Evolutionary conservation across 2,113 vertebrate species (phyloP).

Genomic region (Pristiophorus japonicus): DNA sequence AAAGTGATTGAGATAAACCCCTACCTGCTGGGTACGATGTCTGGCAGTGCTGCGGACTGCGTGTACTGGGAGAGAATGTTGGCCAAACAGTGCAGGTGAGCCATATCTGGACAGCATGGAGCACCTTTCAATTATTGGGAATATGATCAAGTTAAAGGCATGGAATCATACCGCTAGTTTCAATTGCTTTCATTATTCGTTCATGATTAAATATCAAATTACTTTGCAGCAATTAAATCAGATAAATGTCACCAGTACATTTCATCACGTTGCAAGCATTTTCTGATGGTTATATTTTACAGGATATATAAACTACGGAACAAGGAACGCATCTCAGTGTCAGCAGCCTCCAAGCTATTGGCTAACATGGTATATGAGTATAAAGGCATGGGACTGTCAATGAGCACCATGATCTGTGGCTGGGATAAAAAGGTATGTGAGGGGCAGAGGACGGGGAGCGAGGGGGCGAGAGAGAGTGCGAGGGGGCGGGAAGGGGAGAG

Average conservation of each 20-base stretch:
- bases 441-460: not conserved
- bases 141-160: not conserved
- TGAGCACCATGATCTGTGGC: slow-evolving; percentile 31
- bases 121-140: not conserved
- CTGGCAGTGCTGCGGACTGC: slow-evolving; percentile 1
- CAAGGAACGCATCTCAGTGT: slow-evolving; percentile 18
- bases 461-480: too few relatives aligned
- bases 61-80: not conserved
- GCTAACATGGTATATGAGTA: slow-evolving; percentile 23
- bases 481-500: too few relatives aligned
- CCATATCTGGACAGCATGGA: too few relatives aligned
- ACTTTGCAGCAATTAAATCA: not conserved
- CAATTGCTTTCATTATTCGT: not conserved
- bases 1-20: slow-evolving; percentile 35
- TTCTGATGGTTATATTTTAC: not conserved
- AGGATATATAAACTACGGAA: slow-evolving; percentile 12
- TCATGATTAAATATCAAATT: not conserved
- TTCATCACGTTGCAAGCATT: not conserved
- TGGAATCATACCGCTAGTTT: not conserved
- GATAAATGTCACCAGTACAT: not conserved
- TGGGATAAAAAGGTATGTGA: slow-evolving; percentile 12
- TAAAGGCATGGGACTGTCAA: slow-evolving; percentile 24
- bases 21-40: slow-evolving; percentile 23
- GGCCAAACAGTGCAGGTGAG: slow-evolving; percentile 22
- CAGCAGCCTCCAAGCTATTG: slow-evolving; percentile 10